These are phyloP conservation scores for Herpetotheres cachinnans DNA, from an alignment of 2,113 vertebrate species.

Conservation along the genomic window DNA sequence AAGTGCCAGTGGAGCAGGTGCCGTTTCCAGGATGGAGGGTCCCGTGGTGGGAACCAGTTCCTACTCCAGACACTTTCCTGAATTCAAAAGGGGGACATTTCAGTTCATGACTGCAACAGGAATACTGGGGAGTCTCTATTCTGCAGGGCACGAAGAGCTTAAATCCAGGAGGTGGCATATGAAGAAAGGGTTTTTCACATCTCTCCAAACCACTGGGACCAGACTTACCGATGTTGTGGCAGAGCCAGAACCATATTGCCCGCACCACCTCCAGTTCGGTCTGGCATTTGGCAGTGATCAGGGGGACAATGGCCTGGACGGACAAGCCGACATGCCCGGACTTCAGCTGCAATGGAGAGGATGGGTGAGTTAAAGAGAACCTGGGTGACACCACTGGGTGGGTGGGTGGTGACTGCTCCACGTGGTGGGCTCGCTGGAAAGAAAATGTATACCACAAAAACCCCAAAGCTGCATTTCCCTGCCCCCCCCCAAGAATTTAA, in stretches of 20 bases:
- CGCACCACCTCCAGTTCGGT: slow-evolving; percentile 75
- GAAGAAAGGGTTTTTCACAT: background rate
- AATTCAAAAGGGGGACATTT: background rate
- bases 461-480: background rate
- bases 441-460: background rate
- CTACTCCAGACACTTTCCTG: background rate
- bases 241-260: slow-evolving; percentile 83
- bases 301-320: slow-evolving; percentile 62
- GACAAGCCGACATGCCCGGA: slow-evolving; percentile 30
- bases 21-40: background rate
- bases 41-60: background rate
- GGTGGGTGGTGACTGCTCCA: background rate
- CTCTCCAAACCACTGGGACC: background rate
- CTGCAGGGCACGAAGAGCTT: background rate
- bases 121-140: background rate
- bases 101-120: background rate
- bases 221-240: slow-evolving; percentile 78
- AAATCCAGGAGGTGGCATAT: background rate
- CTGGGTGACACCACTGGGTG: background rate
- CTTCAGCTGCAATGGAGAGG: slow-evolving; percentile 63
- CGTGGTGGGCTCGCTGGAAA: accelerated
- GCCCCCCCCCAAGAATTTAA: accelerated
- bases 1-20: background rate
- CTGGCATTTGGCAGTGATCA: slow-evolving; percentile 67
- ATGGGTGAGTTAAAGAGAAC: background rate